Evolutionary conservation across 1,140 invertebrate species (phyloP), one percentile per base, ranked within the genome.

Genomic region (Neuroterus valhalla): DNA sequence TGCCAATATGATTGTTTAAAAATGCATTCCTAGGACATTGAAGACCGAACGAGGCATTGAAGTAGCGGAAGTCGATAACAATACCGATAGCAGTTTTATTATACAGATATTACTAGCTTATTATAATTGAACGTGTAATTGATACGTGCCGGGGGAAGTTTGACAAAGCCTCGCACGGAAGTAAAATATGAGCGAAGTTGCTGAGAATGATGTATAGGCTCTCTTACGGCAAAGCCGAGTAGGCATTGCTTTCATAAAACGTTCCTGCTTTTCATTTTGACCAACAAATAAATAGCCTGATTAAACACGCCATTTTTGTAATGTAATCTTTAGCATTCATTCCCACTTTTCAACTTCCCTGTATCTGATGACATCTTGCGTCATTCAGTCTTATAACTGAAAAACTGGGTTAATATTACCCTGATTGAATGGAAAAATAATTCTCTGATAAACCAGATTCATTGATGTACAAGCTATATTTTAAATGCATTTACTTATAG

Each of bases 281-380:
- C 43, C 66, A 44, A 50, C 68, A 68, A 70, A 70, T 66, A 74
- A 74, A 50, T 66, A 43, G 72, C 26, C 50, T 52, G 12, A 52
- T 52, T 52, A 52, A 52, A 52, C 21, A 45, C 55, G 62, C 70
- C 74, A 71, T 76, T 76, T 76, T 69, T 45, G 74, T 72, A 76
- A 76, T 62, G 66, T 50, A 76, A 76, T 72, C 68, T 71, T 67
- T 52, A 74, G 50, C 55, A 69, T 48, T 68, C 66, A 50, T 19
- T 69, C 1, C 26, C n/a, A 69, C 43, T 17, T 67, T 67, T 42
- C 43, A 67, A 69, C 43, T 43, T 69, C 12, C 17, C 67, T 23
- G 12, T 43, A 46, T 26, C 43, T 67, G 19, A 44, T 67, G 19
- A 44, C 31, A 15, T 68, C 44, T 31, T 15, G 31, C 48, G 48